These are phyloP conservation scores for Hyles vespertilio DNA, from an alignment of 1,140 invertebrate genomes.

Conservation along the genomic window DNA sequence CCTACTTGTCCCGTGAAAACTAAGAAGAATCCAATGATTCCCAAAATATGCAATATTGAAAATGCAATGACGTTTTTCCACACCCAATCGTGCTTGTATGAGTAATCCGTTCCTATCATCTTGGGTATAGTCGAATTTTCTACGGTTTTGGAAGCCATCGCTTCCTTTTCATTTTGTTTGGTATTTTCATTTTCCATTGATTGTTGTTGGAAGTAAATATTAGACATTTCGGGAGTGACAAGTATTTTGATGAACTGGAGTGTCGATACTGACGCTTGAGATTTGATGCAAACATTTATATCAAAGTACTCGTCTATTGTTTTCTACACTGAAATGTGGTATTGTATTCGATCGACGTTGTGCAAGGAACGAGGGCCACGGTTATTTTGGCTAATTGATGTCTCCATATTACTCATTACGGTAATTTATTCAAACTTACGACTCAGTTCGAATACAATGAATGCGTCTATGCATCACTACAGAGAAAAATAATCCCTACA, in stretches of 20 bases:
- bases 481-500: no score
- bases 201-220: no score
- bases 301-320: neutral
- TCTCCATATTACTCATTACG: no score
- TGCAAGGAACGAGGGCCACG: conserved; percentile 1
- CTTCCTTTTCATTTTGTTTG: neutral
- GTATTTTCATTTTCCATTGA: neutral
- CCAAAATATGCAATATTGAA: conserved; percentile 64
- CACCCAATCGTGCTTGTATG: conserved; percentile 71
- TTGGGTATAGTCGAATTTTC: neutral
- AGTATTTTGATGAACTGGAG: neutral
- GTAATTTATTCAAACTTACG: no score
- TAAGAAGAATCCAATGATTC: conserved; percentile 54
- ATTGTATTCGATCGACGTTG: conserved; percentile 3
- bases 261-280: neutral
- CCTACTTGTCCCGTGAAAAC: conserved; percentile 34
- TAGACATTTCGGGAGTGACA: neutral
- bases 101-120: conserved; percentile 70
- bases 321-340: neutral
- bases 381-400: neutral
- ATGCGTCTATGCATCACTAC: no score
- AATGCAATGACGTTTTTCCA: conserved; percentile 76
- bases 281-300: neutral
- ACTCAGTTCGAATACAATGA: no score
- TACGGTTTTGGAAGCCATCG: neutral